Conservation (phyloP, 2,888 invertebrate genomes). For the Phasia obesa region DNA sequence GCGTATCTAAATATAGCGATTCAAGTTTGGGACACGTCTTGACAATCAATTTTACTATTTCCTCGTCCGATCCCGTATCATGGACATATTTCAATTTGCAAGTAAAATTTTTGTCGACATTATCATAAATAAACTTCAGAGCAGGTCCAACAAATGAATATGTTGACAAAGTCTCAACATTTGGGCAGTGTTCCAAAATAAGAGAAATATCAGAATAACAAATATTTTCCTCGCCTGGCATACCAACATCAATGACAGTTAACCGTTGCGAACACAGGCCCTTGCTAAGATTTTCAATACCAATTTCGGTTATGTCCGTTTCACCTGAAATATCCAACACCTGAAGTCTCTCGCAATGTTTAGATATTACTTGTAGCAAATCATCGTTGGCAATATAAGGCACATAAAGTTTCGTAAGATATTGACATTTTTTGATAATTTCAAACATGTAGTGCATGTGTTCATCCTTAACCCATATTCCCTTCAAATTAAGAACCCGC, state of each 20-base stretch:
- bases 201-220: slow-evolving; percentile 86
- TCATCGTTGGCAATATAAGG: slow-evolving; percentile 88
- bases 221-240: slow-evolving; percentile 87
- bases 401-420: slow-evolving; percentile 86
- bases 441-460: slow-evolving; percentile 86
- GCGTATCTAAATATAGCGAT: slow-evolving; percentile 86
- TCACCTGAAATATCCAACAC: slow-evolving; percentile 88
- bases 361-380: slow-evolving; percentile 85
- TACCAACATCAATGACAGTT: slow-evolving; percentile 87
- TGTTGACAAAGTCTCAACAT: slow-evolving; percentile 86
- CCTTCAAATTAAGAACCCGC: slow-evolving; percentile 87
- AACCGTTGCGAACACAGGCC: slow-evolving; percentile 84
- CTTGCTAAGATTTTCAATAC: slow-evolving; percentile 84
- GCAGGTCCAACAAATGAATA: slow-evolving; percentile 88
- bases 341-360: slow-evolving; percentile 84
- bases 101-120: slow-evolving; percentile 84
- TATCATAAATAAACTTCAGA: slow-evolving; percentile 84
- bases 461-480: slow-evolving; percentile 89
- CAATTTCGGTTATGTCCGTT: slow-evolving; percentile 86
- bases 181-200: slow-evolving; percentile 86
- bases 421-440: slow-evolving; percentile 85
- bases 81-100: slow-evolving; percentile 87
- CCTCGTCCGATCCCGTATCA: slow-evolving; percentile 85
- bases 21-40: slow-evolving; percentile 86
- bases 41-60: slow-evolving; percentile 85